phyloP scores from a whole-genome alignment of 2,888 invertebrate genomes.

The Amorpha juglandis region DNA sequence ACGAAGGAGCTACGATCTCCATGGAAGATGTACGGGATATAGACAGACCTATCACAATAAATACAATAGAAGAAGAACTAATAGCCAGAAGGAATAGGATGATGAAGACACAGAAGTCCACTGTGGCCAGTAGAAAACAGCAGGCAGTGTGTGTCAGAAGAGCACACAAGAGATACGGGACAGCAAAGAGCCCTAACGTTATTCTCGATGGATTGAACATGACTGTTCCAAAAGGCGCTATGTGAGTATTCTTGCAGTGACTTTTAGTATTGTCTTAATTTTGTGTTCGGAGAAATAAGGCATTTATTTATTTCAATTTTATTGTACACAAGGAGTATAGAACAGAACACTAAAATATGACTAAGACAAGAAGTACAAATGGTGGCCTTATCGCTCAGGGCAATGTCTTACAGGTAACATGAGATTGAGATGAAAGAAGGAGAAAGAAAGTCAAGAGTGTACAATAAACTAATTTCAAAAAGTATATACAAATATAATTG shows the following conservation, averaged over 20 bases:
- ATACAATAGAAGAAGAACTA: slow-evolving; percentile 64
- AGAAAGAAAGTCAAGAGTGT: too few relatives aligned
- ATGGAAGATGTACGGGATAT: slow-evolving; percentile 72
- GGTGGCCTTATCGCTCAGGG: too few relatives aligned
- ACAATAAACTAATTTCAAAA: too few relatives aligned
- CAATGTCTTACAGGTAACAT: too few relatives aligned
- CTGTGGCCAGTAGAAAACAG: slow-evolving; percentile 88
- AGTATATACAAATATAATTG: too few relatives aligned
- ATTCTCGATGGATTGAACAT: slow-evolving; percentile 95
- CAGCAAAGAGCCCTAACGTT: slow-evolving; percentile 90
- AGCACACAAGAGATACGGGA: slow-evolving; percentile 93
- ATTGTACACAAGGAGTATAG: too few relatives aligned
- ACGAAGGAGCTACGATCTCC: slow-evolving; percentile 77
- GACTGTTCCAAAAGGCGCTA: slow-evolving; percentile 95
- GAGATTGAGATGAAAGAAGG: too few relatives aligned
- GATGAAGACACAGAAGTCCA: slow-evolving; percentile 87
- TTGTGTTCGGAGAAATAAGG: neutral
- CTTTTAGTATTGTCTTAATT: slow-evolving; percentile 8
- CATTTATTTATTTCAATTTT: too few relatives aligned
- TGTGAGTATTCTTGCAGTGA: slow-evolving; percentile 85
- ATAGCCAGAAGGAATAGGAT: slow-evolving; percentile 59
- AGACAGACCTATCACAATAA: slow-evolving; percentile 58
- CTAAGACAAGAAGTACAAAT: too few relatives aligned
- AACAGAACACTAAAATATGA: too few relatives aligned
- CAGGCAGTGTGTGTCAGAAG: slow-evolving; percentile 93